Percentiles rank a stretch among this genome's conserved stretches.
phyloP scores from a whole-genome alignment of 1,140 invertebrate species.

The Armadillidium nasatum region DNA sequence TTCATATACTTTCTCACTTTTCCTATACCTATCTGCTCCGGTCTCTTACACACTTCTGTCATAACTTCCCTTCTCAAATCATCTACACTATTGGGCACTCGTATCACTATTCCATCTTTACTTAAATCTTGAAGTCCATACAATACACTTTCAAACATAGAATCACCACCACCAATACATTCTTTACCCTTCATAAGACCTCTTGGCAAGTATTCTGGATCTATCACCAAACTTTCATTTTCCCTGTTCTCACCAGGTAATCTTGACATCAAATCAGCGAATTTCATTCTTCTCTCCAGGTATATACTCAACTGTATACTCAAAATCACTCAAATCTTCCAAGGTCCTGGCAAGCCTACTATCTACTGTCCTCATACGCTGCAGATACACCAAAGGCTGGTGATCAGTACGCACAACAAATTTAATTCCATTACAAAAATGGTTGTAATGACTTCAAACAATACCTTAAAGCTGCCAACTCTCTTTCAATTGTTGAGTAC shows the following conservation, averaged over 20 bases:
- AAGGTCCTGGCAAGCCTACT: neutral
- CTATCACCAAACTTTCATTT: no score
- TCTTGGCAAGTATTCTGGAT: no score
- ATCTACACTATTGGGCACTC: neutral
- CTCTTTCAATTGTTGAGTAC: no score
- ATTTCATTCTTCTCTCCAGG: slow-evolving; percentile 19
- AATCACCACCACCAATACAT: neutral
- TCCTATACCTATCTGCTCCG: neutral
- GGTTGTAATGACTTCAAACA: no score
- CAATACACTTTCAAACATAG: slow-evolving; percentile 10
- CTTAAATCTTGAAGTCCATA: neutral
- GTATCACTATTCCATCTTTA: neutral
- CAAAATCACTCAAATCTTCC: slow-evolving; percentile 21
- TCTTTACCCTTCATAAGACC: no score
- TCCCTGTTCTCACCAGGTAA: neutral
- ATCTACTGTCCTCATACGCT: neutral
- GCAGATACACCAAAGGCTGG: slow-evolving; percentile 13
- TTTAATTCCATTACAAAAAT: no score
- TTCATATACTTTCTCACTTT: neutral
- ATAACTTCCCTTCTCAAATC: neutral
- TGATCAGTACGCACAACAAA: no score
- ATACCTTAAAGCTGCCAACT: no score
- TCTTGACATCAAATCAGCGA: neutral
- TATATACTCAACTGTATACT: neutral
- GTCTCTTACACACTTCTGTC: neutral